phyloP scores from a whole-genome alignment of 92 coral and sea anemone genomes.

The Palythoa heliodiscus region DNA sequence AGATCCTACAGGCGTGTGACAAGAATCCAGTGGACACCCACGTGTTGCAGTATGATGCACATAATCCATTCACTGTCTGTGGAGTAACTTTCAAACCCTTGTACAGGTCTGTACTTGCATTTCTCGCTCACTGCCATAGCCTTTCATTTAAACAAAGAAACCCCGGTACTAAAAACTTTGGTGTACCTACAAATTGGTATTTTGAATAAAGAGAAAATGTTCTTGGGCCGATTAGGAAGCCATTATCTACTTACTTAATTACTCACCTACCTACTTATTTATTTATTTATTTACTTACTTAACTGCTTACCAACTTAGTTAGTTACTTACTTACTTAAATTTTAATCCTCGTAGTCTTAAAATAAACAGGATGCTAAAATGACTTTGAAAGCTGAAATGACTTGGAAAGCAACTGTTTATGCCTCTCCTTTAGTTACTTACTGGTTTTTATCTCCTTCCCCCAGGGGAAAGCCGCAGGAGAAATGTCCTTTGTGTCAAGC shows the following conservation, averaged over 20 bases:
- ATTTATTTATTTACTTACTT: too few relatives aligned
- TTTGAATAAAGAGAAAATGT: too few relatives aligned
- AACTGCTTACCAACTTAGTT: too few relatives aligned
- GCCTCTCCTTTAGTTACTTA: background rate
- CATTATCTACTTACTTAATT: too few relatives aligned
- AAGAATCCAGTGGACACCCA: conserved; percentile 97
- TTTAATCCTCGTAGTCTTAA: too few relatives aligned
- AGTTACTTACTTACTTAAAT: too few relatives aligned
- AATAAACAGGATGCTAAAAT: too few relatives aligned
- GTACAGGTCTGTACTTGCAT: conserved; percentile 71
- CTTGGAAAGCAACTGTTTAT: background rate
- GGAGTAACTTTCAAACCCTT: conserved; percentile 86
- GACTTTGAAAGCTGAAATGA: background rate
- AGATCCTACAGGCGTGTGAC: conserved; percentile 99
- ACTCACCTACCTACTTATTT: too few relatives aligned
- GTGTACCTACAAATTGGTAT: too few relatives aligned
- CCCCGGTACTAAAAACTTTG: too few relatives aligned
- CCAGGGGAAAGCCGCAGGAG: conserved; percentile 97
- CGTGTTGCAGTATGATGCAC: conserved; percentile 89
- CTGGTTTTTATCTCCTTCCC: background rate
- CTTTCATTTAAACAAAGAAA: background rate
- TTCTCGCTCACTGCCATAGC: background rate
- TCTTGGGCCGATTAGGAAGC: too few relatives aligned
- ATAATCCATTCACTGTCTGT: conserved; percentile 95
- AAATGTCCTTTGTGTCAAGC: conserved; percentile 96